A percentile compares a stretch with the other conserved stretches of the same genome.
phyloP scores from a whole-genome alignment of 2,797 vertebrate genomes.

The Sandelia bainsii region DNA sequence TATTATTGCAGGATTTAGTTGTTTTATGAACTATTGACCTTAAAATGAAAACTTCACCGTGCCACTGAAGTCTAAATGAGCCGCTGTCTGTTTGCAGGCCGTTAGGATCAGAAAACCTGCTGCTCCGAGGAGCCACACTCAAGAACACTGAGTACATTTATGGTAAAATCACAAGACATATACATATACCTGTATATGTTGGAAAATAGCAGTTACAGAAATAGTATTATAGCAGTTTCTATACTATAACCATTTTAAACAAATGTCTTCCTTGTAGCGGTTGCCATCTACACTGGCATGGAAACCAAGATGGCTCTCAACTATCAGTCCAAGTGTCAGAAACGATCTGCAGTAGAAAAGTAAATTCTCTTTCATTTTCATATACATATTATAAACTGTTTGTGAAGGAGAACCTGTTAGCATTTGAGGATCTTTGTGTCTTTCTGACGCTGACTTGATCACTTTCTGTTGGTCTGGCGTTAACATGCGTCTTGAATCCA shows the following conservation, averaged over 20 bases:
- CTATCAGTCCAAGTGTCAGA: constrained; percentile 97
- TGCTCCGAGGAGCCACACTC: constrained; percentile 95
- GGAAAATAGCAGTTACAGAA: too few relatives aligned
- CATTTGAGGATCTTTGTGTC: constrained; percentile 12
- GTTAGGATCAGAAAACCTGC: constrained; percentile 94
- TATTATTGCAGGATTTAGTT: background rate
- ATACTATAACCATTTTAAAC: background rate
- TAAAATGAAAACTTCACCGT: background rate
- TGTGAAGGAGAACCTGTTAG: constrained; percentile 3
- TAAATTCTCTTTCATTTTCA: constrained; percentile 71
- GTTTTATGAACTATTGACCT: background rate
- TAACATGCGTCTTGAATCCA: constrained; percentile 41
- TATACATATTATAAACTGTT: background rate
- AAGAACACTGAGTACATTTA: constrained; percentile 95
- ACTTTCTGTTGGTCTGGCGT: constrained; percentile 47
- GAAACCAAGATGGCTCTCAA: constrained; percentile 99
- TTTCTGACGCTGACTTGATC: constrained; percentile 26
- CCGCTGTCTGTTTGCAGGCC: constrained; percentile 82
- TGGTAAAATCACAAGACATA: constrained; percentile 81
- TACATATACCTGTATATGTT: background rate
- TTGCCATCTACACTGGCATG: constrained; percentile 98
- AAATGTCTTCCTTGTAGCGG: constrained; percentile 80
- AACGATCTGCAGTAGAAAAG: constrained; percentile 98
- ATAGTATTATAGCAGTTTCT: background rate
- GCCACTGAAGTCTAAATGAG: background rate